phyloP scores from a whole-genome alignment of 2,113 vertebrate genomes.

The Nycticebus coucang region DNA sequence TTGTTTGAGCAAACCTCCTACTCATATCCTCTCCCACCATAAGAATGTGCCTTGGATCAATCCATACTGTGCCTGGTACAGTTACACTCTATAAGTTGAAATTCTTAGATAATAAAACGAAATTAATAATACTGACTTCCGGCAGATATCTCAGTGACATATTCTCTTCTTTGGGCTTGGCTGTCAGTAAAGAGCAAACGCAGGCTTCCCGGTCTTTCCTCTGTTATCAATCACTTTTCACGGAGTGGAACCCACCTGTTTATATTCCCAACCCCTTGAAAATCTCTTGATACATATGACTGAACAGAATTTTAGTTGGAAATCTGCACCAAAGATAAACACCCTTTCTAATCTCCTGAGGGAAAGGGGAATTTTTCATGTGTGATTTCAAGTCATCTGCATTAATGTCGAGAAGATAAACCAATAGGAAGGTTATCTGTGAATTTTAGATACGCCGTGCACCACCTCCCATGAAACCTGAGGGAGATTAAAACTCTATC shows the following conservation, averaged over 20 bases:
- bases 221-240: neutral
- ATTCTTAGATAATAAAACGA: constrained; percentile 42
- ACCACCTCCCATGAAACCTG: neutral
- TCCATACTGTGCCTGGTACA: neutral
- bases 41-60: neutral
- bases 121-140: constrained; percentile 32
- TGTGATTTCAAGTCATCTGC: constrained; percentile 32
- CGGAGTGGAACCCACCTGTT: neutral
- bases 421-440: constrained; percentile 11
- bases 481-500: constrained; percentile 24
- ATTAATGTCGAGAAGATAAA: constrained; percentile 48
- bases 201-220: neutral
- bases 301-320: neutral
- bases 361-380: neutral
- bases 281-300: neutral
- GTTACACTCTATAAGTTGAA: neutral
- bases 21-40: neutral
- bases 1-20: neutral
- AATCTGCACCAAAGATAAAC: constrained; percentile 38
- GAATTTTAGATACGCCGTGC: neutral
- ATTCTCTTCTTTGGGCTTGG: constrained; percentile 9
- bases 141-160: constrained; percentile 5
- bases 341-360: neutral
- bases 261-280: neutral
- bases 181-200: neutral